Evolutionary conservation across 1,140 invertebrate species (phyloP).

Genomic region (Nasonia giraulti): DNA sequence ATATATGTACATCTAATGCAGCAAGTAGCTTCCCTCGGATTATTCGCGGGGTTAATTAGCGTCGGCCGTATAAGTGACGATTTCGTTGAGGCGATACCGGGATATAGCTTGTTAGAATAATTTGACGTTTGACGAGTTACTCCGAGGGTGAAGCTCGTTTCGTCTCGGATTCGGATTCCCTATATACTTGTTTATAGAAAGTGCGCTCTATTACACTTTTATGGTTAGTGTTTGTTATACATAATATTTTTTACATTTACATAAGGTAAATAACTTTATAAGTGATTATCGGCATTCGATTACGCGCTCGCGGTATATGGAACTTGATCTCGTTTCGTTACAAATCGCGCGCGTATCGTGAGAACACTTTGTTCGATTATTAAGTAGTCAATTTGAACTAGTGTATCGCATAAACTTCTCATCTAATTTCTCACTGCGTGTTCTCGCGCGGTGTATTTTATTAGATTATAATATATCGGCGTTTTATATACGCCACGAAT

Average conservation of each 20-base stretch:
- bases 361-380: conserved; percentile 25
- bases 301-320: not conserved
- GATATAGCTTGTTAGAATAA: not conserved
- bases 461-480: not conserved
- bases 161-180: not conserved
- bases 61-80: not conserved
- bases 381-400: not conserved
- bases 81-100: not conserved
- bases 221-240: too few species aligned
- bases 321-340: not conserved
- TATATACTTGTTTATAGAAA: too few species aligned
- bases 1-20: not conserved
- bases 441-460: not conserved
- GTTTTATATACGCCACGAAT: not conserved
- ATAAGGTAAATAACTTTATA: too few species aligned
- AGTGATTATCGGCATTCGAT: not conserved
- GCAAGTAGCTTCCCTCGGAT: not conserved
- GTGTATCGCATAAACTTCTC: not conserved
- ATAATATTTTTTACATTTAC: too few species aligned
- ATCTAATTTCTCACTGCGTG: not conserved
- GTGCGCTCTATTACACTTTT: too few species aligned
- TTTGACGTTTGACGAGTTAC: not conserved
- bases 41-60: conserved; percentile 21
- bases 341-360: not conserved
- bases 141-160: not conserved